phyloP scores from a whole-genome alignment of 2,113 vertebrate species.

The Gnathonemus longibarbis region DNA sequence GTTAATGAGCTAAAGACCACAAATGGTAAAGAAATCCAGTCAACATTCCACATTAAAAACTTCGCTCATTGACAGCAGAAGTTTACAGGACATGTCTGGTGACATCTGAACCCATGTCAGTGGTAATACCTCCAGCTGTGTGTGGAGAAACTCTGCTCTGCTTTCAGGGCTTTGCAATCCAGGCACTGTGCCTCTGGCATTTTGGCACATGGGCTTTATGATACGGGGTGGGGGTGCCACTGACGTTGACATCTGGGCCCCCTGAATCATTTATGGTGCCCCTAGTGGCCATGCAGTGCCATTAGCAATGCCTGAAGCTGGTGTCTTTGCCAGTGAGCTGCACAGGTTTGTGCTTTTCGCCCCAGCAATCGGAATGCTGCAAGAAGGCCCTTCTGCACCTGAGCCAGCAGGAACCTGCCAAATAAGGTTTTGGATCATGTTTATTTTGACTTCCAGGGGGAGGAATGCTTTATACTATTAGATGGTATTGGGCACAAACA shows the following conservation, averaged over 20 bases:
- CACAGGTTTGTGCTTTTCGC: background rate
- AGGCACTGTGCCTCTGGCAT: background rate
- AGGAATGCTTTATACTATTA: background rate
- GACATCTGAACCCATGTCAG: background rate
- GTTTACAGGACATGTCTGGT: background rate
- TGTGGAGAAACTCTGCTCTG: background rate
- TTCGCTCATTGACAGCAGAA: background rate
- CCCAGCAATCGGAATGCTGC: background rate
- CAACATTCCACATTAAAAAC: background rate
- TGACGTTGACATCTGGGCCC: background rate
- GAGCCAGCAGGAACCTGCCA: background rate
- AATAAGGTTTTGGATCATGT: background rate
- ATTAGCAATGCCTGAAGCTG: background rate
- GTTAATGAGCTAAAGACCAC: background rate
- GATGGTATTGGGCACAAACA: background rate
- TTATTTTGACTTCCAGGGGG: background rate
- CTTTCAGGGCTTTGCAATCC: background rate
- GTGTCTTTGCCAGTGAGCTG: background rate
- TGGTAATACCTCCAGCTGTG: background rate
- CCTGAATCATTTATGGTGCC: background rate
- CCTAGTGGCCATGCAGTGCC: background rate
- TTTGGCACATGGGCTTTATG: background rate
- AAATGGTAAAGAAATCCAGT: background rate
- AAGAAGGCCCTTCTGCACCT: background rate
- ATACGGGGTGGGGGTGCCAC: background rate